Percentiles rank a stretch among this genome's conserved stretches.
Evolutionary conservation across 2,113 vertebrate species (phyloP).

Genomic region (Neopipo cinnamomea): DNA sequence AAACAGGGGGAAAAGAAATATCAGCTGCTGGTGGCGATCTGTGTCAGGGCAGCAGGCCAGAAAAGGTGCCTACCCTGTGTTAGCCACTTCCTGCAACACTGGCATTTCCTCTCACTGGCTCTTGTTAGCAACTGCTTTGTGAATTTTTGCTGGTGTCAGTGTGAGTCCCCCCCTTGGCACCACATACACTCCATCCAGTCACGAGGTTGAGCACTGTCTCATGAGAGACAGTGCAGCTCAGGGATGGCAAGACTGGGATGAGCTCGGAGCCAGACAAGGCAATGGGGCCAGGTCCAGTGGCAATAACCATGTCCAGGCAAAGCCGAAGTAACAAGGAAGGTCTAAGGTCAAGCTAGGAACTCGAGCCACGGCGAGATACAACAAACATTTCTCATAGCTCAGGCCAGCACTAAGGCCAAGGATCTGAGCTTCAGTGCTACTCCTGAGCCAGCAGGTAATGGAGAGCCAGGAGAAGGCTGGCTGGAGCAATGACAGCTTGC

Average conservation of each 20-base stretch:
- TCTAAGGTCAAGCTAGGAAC: not conserved
- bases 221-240: not conserved
- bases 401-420: not conserved
- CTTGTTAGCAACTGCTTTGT: not conserved
- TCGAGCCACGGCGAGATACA: not conserved
- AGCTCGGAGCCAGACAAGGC: not conserved
- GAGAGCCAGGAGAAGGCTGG: not conserved
- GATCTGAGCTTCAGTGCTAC: not conserved
- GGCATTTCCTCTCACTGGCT: not conserved
- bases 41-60: not conserved
- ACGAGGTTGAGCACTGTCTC: not conserved
- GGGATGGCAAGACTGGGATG: not conserved
- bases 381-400: not conserved
- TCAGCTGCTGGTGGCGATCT: not conserved
- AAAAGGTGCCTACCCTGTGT: not conserved
- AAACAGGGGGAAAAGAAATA: not conserved
- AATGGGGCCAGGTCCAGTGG: not conserved
- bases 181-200: fast-evolving
- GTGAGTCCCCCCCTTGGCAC: not conserved
- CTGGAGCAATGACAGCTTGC: not conserved
- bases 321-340: not conserved
- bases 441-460: not conserved
- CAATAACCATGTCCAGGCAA: not conserved
- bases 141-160: not conserved
- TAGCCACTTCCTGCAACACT: not conserved